Evolutionary conservation across 2,888 invertebrate species (phyloP), one percentile per base, ranked within the genome.

Genomic region (Lasioglossum zephyrum): DNA sequence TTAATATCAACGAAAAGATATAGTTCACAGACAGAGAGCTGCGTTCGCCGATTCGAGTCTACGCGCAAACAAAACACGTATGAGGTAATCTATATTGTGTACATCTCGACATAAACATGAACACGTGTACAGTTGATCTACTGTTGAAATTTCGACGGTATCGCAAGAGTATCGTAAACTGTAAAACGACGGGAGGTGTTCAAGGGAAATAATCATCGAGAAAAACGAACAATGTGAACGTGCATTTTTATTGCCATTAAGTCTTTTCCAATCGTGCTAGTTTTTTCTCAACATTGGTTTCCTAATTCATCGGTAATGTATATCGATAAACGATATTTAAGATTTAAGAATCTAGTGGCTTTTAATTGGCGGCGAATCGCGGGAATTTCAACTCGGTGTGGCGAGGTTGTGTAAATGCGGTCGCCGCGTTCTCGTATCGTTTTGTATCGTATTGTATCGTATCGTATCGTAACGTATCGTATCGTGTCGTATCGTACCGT

Each of bases 231-330:
- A 57, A 41, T 81, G 63, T 75, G 88, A 83, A 82, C 85, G 89
- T 89, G 89, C 90, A 89, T 76, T 80, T 90, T 90, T 90, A 90
- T 90, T 90, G 90, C 90, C 90, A 90, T 90, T 90, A 90, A 90
- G 73, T 88, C 82, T 85, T 77, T 82, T 84, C 85, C 80, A 82
- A 89, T 87, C 60, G 83, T 86, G 87, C 90, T 90, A 88, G 72
- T 81, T 81, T 84, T 75, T 70, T 77, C 84, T 79, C 78, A 82
- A 79, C 82, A 82, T 79, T 31, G 74, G 78, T 44, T 53, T 78
- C 49, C 85, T 86, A 89, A 77, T 80, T 77, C 41, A 79, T 79
- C 44, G 53, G 78, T 86, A 81, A 82, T 84, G 77, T 81, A 63
- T 73, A 88, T 79, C 77, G 73, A 47, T 84, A 82, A 83, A 86